Conservation (phyloP, 35 echinoderm and acorn worm species). For the Apostichopus japonicus region DNA sequence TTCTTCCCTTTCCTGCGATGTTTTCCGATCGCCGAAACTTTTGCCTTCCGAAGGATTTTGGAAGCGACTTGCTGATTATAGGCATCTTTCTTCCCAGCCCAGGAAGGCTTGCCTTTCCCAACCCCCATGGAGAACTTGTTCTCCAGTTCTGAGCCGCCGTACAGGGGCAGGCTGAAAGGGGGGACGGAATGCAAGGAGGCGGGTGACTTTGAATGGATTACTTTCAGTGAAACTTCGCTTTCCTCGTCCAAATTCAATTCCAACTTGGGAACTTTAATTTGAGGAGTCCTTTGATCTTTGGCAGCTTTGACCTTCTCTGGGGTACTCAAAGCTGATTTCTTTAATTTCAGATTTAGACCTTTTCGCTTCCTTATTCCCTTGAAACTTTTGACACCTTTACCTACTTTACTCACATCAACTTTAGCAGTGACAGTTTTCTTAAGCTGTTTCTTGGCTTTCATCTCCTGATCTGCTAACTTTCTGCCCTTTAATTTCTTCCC, state of each 20-base stretch:
- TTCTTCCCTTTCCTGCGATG: not conserved
- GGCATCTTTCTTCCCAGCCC: conserved; percentile 50
- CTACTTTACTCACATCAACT: not conserved
- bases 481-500: not conserved
- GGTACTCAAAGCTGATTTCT: not conserved
- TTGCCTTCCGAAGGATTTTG: conserved; percentile 37
- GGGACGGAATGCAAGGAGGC: not conserved
- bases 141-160: not conserved
- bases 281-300: conserved; percentile 29
- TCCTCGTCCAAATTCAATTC: conserved; percentile 51
- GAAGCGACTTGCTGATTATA: conserved; percentile 44
- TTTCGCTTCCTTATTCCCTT: not conserved
- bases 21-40: not conserved
- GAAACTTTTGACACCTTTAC: not conserved
- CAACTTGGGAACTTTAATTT: conserved; percentile 18
- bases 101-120: conserved; percentile 50
- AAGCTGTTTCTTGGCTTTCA: not conserved
- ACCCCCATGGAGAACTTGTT: conserved; percentile 24
- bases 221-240: conserved; percentile 50
- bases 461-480: not conserved
- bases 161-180: conserved; percentile 33
- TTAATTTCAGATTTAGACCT: not conserved
- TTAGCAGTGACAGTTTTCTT: not conserved
- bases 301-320: conserved; percentile 29
- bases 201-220: conserved; percentile 50